Evolutionary conservation across 2,888 invertebrate genomes (phyloP).

Genomic region (Bedellia somnulentella): DNA sequence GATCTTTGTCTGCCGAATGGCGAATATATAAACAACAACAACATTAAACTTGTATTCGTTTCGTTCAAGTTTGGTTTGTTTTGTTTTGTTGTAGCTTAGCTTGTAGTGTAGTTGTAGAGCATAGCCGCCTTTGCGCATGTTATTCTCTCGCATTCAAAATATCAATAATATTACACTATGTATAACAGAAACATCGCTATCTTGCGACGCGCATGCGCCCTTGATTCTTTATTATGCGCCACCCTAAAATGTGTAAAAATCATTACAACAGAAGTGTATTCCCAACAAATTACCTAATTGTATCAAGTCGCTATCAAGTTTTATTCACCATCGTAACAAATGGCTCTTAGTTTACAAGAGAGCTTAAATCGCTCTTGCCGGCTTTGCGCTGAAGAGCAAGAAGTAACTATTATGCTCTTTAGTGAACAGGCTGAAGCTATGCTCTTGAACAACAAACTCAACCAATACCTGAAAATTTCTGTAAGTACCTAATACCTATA

Average conservation of each 20-base stretch:
- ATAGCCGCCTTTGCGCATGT: slow-evolving; percentile 1
- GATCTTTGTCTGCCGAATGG: too few relatives aligned
- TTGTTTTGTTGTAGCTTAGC: too few relatives aligned
- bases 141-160: slow-evolving; percentile 11
- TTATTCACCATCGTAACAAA: too few relatives aligned
- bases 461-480: slow-evolving; percentile 68
- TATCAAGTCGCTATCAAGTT: too few relatives aligned
- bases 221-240: slow-evolving; percentile 16
- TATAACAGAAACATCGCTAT: slow-evolving; percentile 24
- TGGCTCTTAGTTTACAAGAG: slow-evolving; percentile 19
- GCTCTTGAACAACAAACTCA: slow-evolving; percentile 67
- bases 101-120: too few relatives aligned
- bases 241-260: slow-evolving; percentile 24
- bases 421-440: slow-evolving; percentile 67
- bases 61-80: too few relatives aligned
- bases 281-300: too few relatives aligned
- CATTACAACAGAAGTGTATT: slow-evolving; percentile 19
- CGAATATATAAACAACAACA: too few relatives aligned
- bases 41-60: too few relatives aligned
- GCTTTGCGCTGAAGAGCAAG: slow-evolving; percentile 65
- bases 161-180: slow-evolving; percentile 26
- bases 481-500: slow-evolving; percentile 26
- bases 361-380: slow-evolving; percentile 60
- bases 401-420: slow-evolving; percentile 65
- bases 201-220: slow-evolving; percentile 36